A percentile compares a stretch with the other conserved stretches of the same genome.
Conservation (phyloP, 2,888 invertebrate species). For the Scotopteryx bipunctaria region DNA sequence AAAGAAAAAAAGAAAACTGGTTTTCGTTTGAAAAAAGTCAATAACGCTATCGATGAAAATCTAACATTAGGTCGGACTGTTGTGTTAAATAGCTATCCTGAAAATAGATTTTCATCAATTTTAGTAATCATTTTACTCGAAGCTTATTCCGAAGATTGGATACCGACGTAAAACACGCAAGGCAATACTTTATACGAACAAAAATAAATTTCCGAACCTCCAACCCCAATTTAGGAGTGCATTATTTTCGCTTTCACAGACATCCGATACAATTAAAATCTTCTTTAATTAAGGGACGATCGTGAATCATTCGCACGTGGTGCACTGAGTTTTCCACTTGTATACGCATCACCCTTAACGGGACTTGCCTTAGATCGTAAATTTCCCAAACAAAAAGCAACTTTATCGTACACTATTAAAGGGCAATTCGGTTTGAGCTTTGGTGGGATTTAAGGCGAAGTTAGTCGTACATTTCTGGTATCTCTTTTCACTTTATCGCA, state of each 20-base stretch:
- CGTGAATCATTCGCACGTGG: conserved; percentile 84
- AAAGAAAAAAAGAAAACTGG: background rate
- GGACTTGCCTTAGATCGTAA: conserved; percentile 51
- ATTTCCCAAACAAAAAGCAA: conserved; percentile 52
- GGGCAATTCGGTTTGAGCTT: conserved; percentile 48
- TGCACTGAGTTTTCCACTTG: conserved; percentile 82
- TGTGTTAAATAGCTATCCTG: background rate
- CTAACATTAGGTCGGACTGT: background rate
- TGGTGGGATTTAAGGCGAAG: conserved; percentile 61
- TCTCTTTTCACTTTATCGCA: conserved; percentile 82
- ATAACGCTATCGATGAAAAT: background rate
- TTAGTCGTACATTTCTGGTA: conserved; percentile 62
- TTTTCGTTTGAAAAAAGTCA: background rate
- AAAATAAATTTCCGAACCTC: conserved; percentile 74
- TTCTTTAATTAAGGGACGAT: conserved; percentile 84
- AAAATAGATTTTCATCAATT: conserved; percentile 12
- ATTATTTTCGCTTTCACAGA: conserved; percentile 83
- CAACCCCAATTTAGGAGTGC: conserved; percentile 82
- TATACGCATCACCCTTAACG: conserved; percentile 66
- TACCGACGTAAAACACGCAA: conserved; percentile 64
- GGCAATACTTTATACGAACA: conserved; percentile 68
- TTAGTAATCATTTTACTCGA: conserved; percentile 15
- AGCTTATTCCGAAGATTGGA: conserved; percentile 52
- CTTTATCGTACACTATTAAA: conserved; percentile 52
- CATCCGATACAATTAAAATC: conserved; percentile 84